phyloP scores from a whole-genome alignment of 2,797 vertebrate species.

The Pteropus rufus region DNA sequence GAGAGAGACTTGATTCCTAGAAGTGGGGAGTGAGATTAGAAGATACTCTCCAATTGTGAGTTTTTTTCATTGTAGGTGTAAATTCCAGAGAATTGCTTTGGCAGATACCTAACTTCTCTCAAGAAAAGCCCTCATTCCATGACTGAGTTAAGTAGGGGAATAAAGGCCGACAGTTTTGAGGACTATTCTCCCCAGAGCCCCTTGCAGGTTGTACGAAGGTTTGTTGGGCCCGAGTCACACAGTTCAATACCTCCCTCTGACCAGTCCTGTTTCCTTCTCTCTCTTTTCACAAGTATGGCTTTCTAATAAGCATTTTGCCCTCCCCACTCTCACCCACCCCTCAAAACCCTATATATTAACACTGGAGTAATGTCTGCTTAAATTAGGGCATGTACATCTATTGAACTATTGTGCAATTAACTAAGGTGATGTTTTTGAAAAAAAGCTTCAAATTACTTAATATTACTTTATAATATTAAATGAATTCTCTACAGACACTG shows the following conservation, averaged over 20 bases:
- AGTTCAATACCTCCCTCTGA: neutral
- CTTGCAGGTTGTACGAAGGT: neutral
- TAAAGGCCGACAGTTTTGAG: neutral
- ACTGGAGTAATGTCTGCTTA: neutral
- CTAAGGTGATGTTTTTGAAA: neutral
- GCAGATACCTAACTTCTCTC: neutral
- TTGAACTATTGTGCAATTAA: neutral
- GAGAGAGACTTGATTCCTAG: too few relatives aligned
- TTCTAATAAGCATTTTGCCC: neutral
- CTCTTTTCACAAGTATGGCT: neutral
- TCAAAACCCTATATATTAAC: neutral
- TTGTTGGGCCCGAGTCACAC: neutral
- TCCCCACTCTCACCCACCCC: rapidly evolving
- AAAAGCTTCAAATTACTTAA: neutral
- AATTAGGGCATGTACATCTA: neutral
- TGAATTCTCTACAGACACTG: neutral
- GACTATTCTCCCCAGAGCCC: neutral
- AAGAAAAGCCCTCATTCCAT: neutral
- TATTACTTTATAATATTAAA: neutral
- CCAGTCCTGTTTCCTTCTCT: neutral
- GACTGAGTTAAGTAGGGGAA: neutral
- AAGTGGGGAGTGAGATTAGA: neutral
- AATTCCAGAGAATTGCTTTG: neutral
- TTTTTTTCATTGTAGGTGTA: neutral
- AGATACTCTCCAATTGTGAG: neutral